Conservation (phyloP, 1,140 invertebrate genomes). For the Phymastichus coffea region DNA sequence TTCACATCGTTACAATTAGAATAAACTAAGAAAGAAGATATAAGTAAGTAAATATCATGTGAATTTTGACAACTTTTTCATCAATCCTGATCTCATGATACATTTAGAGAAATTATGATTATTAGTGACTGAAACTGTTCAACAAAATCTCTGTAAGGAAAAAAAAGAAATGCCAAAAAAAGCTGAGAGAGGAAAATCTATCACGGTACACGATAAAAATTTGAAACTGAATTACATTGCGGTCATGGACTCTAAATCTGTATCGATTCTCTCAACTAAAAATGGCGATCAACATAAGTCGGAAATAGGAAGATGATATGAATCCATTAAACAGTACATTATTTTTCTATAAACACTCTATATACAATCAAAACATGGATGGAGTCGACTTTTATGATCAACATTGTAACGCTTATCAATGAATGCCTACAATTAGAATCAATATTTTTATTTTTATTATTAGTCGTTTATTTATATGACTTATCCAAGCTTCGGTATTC, state of each 20-base stretch:
- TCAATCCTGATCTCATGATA: conserved; percentile 16
- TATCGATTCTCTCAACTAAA: too few species aligned
- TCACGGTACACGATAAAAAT: too few species aligned
- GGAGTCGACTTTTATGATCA: too few species aligned
- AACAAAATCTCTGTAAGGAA: conserved; percentile 18
- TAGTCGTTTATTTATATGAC: conserved; percentile 4
- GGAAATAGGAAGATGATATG: background rate
- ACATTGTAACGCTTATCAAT: conserved; percentile 22
- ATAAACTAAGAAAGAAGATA: background rate
- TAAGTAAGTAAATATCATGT: conserved; percentile 16
- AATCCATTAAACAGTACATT: background rate
- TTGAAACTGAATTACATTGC: too few species aligned
- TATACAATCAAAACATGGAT: conserved; percentile 12
- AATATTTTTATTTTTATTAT: conserved; percentile 22
- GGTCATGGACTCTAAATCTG: conserved; percentile 19
- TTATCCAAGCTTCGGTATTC: conserved; percentile 13
- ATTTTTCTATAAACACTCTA: conserved; percentile 7
- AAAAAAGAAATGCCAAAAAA: conserved; percentile 13
- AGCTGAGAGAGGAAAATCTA: background rate
- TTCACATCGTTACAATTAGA: too few species aligned
- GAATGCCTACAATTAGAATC: conserved; percentile 16
- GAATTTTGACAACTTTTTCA: conserved; percentile 29
- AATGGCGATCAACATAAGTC: background rate
- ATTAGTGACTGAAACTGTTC: conserved; percentile 15
- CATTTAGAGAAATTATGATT: too few species aligned